Base-by-base conservation (phyloP, 1,140 invertebrate genomes). In the Zaprionus nigranus region DNA sequence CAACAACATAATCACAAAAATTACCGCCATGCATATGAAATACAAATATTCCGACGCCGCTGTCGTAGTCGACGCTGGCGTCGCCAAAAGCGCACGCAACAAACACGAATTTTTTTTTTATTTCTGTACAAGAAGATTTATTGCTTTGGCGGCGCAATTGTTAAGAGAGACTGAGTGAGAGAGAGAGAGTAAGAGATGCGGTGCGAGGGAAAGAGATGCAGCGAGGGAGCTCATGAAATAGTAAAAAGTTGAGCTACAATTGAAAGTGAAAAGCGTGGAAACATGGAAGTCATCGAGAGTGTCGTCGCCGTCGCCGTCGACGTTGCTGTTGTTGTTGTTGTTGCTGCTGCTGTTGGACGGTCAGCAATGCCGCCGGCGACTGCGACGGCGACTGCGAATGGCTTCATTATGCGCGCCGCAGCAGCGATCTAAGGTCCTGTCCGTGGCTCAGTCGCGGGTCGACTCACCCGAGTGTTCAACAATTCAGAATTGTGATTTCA, bases 201-300 rank as follows among this genome's bases (percentile, higher is more conserved):
- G 49, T 34, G 53, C 6, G 54, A 66, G 60, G 5, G 62, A 83
- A 49, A 66, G 64, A 60, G 58, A 36, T n/a, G 58, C 64, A 26
- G 34, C 22, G 38, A 57, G 26, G 51, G 54, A 64, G 62, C 64
- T 65, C 71, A 78, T 69, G 67, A 76, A 73, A 86, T 81, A 75
- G 85, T 90, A 90, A 90, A 91, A 91, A 91, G 82, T 87, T 91
- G 78, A 79, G 81, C 82, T 81, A 79, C 81, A 92, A 87, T 91
- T 92, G 90, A 92, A 92, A 92, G 90, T 92, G 90, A 92, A 92
- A 91, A 92, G 90, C 90, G 86, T 90, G 86, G 90, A 92, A 91
- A 90, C 79, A 78, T 81, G 79, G 83, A 90, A 82, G 80, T 90
- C 82, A 90, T 85, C 86, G 86, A 90, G 85, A 90, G 81, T 90